Evolutionary conservation across 1,140 invertebrate genomes (phyloP), one percentile per base, ranked within the genome.

Genomic region (Apis cerana): DNA sequence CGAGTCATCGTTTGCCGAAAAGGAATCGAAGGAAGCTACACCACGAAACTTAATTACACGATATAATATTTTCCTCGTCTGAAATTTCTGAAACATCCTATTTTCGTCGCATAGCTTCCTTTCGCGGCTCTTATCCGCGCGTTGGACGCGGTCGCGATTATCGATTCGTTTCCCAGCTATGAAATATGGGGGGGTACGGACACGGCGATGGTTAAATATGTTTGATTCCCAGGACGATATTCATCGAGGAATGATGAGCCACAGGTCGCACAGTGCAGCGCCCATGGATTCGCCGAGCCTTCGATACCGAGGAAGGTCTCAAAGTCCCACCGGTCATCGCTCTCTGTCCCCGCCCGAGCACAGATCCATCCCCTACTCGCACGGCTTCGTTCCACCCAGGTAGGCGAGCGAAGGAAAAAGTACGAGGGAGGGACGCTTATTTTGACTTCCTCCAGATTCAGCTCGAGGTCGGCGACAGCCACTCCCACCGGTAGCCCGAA

Each of bases 401-500:
- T 94, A 91, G 27, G 27, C 23, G 33, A 58, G 7, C n/a, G 17
- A 59, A 8, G 5, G n/a, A 61, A 54, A 13, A 1, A 11, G 23
- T 48, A 33, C 17, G 52, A 61, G 2, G 52, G 17, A 27, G 27
- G 27, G 19, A 23, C 74, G 43, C n/a, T n/a, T 13, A 48, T 15
- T 84, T 94, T 94, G 33, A 33, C 7, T 43, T 43, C 0, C 33
- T 43, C 33, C 76, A 95, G 96, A 85, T 97, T 97, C 90, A 96
- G 96, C 90, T 97, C 97, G 52, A 96, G 97, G 61, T 98, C 97
- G 65, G 97, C 97, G 59, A 98, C 97, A 56, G 97, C 97, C 54
- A 98, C 98, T n/a, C 98, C 98, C 68, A 98, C 98, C 52, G 98
- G 98, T 62, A 99, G 98, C 58, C 98, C 98, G 50, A 99, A 99